phyloP scores from a whole-genome alignment of 2,888 invertebrate genomes.

The Diarsia brunnea region DNA sequence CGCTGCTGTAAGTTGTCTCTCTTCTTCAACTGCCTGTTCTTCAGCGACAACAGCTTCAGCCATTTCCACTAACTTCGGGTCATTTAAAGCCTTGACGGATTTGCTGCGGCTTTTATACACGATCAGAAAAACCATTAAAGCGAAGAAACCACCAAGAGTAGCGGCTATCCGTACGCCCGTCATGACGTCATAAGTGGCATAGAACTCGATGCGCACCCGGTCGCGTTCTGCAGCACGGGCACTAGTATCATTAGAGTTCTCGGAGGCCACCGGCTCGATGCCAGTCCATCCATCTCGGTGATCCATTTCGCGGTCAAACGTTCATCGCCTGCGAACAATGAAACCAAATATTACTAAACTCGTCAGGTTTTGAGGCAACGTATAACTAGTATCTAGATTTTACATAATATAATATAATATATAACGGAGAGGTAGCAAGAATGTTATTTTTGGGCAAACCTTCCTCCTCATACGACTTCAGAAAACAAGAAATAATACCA shows the following conservation, averaged over 20 bases:
- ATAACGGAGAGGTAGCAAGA: no score
- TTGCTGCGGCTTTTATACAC: conserved; percentile 97
- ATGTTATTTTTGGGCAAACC: no score
- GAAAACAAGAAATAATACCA: no score
- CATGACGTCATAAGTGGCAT: conserved; percentile 98
- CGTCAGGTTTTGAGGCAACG: conserved; percentile 16
- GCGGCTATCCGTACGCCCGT: conserved; percentile 98
- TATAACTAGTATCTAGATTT: neutral
- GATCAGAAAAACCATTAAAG: conserved; percentile 97
- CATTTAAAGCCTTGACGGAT: conserved; percentile 93
- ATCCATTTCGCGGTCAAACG: conserved; percentile 88
- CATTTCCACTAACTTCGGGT: conserved; percentile 95
- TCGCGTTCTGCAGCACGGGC: conserved; percentile 91
- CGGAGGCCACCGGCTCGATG: conserved; percentile 79
- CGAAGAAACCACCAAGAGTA: conserved; percentile 97
- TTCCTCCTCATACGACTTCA: no score
- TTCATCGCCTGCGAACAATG: conserved; percentile 87
- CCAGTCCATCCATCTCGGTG: conserved; percentile 85
- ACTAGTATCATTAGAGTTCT: conserved; percentile 83
- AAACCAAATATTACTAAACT: conserved; percentile 48
- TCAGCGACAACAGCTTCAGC: conserved; percentile 94
- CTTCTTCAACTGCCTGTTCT: conserved; percentile 93
- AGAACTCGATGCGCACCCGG: conserved; percentile 95
- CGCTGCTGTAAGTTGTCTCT: conserved; percentile 94
- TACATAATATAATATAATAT: no score